phyloP scores from a whole-genome alignment of 2,113 vertebrate genomes.

The Callorhinus ursinus region DNA sequence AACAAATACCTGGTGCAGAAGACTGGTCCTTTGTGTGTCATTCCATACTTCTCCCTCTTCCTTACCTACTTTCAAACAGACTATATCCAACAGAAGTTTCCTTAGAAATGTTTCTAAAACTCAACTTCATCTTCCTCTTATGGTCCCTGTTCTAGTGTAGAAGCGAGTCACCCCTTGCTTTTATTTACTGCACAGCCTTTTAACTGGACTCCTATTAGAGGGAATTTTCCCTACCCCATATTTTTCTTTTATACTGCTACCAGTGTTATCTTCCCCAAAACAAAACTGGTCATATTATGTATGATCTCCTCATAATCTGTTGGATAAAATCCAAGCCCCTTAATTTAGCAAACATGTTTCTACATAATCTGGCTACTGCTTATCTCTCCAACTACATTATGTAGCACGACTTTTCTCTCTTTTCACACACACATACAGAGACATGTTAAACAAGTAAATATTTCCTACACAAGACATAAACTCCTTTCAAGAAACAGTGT shows the following conservation, averaged over 20 bases:
- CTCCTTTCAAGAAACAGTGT: background rate
- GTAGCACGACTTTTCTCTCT: background rate
- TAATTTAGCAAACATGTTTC: background rate
- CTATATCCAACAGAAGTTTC: background rate
- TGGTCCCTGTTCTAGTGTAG: background rate
- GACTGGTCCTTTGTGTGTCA: background rate
- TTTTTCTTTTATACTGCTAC: background rate
- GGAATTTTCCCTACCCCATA: background rate
- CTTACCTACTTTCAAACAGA: background rate
- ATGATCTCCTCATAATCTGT: background rate
- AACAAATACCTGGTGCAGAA: background rate
- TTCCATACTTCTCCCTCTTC: background rate
- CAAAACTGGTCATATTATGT: background rate
- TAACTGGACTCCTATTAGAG: background rate
- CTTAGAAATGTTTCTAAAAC: background rate
- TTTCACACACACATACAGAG: background rate
- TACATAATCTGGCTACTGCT: background rate
- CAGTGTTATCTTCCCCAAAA: background rate
- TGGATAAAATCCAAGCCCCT: background rate
- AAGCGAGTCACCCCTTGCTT: background rate
- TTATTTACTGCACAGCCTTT: background rate
- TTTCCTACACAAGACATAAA: background rate
- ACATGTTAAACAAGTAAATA: background rate
- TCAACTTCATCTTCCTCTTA: background rate
- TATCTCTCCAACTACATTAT: background rate